A percentile compares a stretch with the other conserved stretches of the same genome.
Evolutionary conservation across 1,140 invertebrate species (phyloP).

Genomic region (Drosophila aff.): DNA sequence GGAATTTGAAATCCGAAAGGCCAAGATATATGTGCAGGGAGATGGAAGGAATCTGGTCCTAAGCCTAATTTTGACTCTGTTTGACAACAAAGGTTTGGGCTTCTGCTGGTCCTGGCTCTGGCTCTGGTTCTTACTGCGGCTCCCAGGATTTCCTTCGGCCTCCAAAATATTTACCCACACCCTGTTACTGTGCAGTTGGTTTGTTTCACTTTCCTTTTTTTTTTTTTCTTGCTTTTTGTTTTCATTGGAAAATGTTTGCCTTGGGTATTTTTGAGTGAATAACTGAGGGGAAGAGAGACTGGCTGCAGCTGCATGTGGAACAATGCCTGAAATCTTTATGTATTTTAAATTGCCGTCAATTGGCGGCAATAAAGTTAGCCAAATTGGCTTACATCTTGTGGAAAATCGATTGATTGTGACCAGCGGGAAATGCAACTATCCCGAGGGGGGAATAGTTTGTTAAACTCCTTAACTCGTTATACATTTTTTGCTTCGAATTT

Average conservation of each 20-base stretch:
- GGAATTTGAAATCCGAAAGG: constrained; percentile 8
- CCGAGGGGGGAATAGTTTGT: background rate
- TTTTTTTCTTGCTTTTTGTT: background rate
- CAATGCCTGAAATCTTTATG: constrained; percentile 43
- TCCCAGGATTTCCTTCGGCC: constrained; percentile 7
- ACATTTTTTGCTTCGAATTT: background rate
- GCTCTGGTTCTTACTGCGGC: background rate
- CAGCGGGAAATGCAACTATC: background rate
- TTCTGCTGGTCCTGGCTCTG: background rate
- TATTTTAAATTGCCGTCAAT: constrained; percentile 47
- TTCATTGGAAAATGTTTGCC: constrained; percentile 25
- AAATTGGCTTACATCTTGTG: constrained; percentile 25
- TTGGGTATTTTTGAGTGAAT: constrained; percentile 47
- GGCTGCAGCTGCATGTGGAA: constrained; percentile 42
- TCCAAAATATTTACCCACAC: constrained; percentile 33
- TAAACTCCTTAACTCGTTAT: background rate
- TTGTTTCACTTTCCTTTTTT: constrained; percentile 3
- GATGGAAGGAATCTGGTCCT: constrained; percentile 37
- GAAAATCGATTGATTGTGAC: constrained; percentile 26
- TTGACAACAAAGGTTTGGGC: constrained; percentile 35
- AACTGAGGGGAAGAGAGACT: background rate
- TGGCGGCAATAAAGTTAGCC: constrained; percentile 7
- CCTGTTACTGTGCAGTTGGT: constrained; percentile 21
- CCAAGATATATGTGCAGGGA: constrained; percentile 29
- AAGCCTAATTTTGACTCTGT: constrained; percentile 56